Conservation (phyloP, 2,888 invertebrate genomes). For the Augiades crinisus region DNA sequence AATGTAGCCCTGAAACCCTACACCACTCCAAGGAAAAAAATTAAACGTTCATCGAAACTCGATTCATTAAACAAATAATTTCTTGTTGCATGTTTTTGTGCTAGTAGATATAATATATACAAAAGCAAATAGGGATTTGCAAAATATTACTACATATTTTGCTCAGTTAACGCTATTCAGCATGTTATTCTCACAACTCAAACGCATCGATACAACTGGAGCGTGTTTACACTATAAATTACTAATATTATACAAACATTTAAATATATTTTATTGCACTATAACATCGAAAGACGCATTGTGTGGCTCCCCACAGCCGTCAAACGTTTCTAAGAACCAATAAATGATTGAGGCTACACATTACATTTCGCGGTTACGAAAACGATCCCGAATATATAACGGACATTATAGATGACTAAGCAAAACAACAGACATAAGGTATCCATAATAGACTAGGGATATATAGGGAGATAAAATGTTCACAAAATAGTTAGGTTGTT, state of each 20-base stretch:
- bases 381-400: too few species aligned
- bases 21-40: too few species aligned
- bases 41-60: too few species aligned
- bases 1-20: too few species aligned
- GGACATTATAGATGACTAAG: too few species aligned
- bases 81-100: neutral
- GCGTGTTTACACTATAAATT: constrained; percentile 71
- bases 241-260: constrained; percentile 68
- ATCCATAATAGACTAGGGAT: too few species aligned
- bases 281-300: constrained; percentile 61
- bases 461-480: too few species aligned
- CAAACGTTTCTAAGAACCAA: constrained; percentile 33
- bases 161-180: constrained; percentile 15
- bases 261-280: constrained; percentile 67
- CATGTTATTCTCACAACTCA: constrained; percentile 34
- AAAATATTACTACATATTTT: constrained; percentile 21
- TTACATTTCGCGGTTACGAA: constrained; percentile 7
- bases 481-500: too few species aligned
- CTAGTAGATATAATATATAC: neutral
- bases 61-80: too few species aligned
- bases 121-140: constrained; percentile 16
- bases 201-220: constrained; percentile 35
- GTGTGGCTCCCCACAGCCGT: constrained; percentile 41
- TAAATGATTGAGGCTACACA: constrained; percentile 10
- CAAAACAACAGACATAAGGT: too few species aligned